phyloP scores from a whole-genome alignment of 2,888 invertebrate genomes.

The Mesorhabditis belari region DNA sequence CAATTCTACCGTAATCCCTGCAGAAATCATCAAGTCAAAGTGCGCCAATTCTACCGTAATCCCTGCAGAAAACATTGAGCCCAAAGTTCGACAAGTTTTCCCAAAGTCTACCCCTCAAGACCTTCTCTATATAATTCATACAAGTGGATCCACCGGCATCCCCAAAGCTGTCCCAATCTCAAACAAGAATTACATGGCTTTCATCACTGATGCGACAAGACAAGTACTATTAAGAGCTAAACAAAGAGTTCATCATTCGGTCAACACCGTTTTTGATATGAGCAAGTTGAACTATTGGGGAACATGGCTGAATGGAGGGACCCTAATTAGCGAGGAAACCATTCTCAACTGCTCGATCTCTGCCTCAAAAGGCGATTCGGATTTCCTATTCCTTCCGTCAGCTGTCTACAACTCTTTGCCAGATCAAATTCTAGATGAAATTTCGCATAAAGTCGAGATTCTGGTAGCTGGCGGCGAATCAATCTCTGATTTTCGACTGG shows the following conservation, averaged over 20 bases:
- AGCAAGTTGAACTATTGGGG: constrained; percentile 42
- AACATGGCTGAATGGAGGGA: constrained; percentile 22
- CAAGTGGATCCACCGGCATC: constrained; percentile 45
- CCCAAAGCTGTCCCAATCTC: constrained; percentile 45
- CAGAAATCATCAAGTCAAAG: no score
- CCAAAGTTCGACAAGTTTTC: no score
- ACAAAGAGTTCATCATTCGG: constrained; percentile 29
- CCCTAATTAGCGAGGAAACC: constrained; percentile 11
- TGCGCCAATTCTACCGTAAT: no score
- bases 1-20: no score
- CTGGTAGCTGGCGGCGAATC: constrained; percentile 46
- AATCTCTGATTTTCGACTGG: constrained; percentile 16
- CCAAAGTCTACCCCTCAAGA: constrained; percentile 3
- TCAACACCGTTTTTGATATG: constrained; percentile 45
- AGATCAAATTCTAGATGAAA: constrained; percentile 11
- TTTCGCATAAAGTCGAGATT: constrained; percentile 12
- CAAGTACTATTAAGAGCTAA: constrained; percentile 20
- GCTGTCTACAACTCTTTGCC: constrained; percentile 41
- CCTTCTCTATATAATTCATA: constrained; percentile 40
- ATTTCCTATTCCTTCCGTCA: constrained; percentile 35
- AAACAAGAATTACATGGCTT: constrained; percentile 24
- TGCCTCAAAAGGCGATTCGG: constrained; percentile 1
- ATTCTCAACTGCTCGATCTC: not conserved
- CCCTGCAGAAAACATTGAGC: no score
- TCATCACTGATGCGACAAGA: constrained; percentile 25